These are phyloP conservation scores for Chironomus tepperi DNA, from an alignment of 1,140 invertebrate species.

Conservation along the genomic window DNA sequence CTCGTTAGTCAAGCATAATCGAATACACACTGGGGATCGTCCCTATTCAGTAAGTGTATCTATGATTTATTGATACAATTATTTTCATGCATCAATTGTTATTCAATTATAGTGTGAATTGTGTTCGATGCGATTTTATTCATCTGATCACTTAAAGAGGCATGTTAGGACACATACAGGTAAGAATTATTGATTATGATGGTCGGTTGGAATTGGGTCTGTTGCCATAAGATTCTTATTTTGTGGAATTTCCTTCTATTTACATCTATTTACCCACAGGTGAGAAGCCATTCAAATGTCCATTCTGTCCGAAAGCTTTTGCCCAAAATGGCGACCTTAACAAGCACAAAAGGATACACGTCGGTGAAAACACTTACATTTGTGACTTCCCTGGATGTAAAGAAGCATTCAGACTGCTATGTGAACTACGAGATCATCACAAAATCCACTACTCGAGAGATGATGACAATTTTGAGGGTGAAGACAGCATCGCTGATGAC, in stretches of 20 bases:
- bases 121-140: conserved; percentile 9
- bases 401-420: neutral
- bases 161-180: neutral
- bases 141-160: conserved; percentile 6
- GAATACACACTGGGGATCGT: conserved; percentile 72
- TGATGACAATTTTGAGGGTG: neutral
- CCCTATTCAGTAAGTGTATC: conserved; percentile 51
- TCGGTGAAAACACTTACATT: neutral
- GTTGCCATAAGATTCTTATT: no score
- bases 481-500: no score
- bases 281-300: neutral
- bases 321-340: conserved; percentile 3
- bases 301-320: neutral
- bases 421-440: neutral
- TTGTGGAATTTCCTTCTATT: no score
- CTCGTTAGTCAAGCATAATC: conserved; percentile 60
- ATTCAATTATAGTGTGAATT: neutral
- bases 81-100: neutral
- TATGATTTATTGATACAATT: neutral
- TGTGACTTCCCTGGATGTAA: neutral
- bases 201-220: no score
- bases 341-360: neutral
- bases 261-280: no score
- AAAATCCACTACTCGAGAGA: neutral
- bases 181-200: neutral